Base-by-base conservation (phyloP, 2,888 invertebrate species). In the Euplagia quadripunctaria region DNA sequence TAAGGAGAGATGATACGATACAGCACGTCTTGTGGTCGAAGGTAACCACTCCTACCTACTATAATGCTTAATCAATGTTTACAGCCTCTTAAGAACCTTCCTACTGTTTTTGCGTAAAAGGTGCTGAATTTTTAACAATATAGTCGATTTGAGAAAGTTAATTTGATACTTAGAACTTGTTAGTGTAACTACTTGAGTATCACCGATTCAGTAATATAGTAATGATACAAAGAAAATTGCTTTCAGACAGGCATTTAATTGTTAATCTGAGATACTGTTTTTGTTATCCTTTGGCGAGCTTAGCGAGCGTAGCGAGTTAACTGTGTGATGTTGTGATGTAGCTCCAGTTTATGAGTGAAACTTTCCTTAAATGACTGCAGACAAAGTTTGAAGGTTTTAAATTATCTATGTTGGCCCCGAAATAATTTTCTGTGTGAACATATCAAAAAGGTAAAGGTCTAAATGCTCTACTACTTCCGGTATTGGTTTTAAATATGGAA, bases 31-130 rank as follows among this genome's bases (percentile, higher is more conserved):
- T 68, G 74, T 76, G 75, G 69, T 70, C 73, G 52, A 75, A 65
- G 61, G 68, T 72, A 20, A 61, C 65, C 69, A 58, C 20, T 61
- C 70, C 8, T 63, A 66, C 70, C 66, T 43, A 49, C 46, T 64
- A 64, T 73, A 67, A 77, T 69, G 75, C 74, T 73, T 77, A 73
- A 79, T 79, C 82, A 80, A 80, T 81, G 82, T 81, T 79, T 69
- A 79, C 64, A 71, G 68, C 75, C 69, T 68, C 55, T 55, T 58
- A 64, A 72, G 49, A 81, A 80, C 69, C 78, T 81, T 77, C 80
- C 78, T 82, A 80, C 84, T 70, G 82, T 78, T 78, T 72, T 67
- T 73, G 58, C 68, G 14, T 55, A 61, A 81, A 79, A 79, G 67
- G 66, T 76, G 74, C 79, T 81, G 78, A 81, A 81, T 81, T 80